Evolutionary conservation across 2,888 invertebrate species (phyloP).

Genomic region (Desoria tigrina): DNA sequence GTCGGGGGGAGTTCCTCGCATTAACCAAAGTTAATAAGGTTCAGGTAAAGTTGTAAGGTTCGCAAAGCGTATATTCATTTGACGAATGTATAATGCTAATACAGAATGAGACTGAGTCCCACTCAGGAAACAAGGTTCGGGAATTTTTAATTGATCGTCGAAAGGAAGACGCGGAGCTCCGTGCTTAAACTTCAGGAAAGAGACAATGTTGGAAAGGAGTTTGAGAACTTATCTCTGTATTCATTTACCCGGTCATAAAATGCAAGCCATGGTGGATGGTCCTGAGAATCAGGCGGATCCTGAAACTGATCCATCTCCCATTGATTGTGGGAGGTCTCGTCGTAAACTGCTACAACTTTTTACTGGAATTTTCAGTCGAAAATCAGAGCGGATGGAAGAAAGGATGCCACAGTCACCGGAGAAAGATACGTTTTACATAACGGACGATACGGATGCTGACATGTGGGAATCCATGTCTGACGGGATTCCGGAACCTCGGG

Average conservation of each 20-base stretch:
- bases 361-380: slow-evolving; percentile 48
- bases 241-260: slow-evolving; percentile 23
- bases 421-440: slow-evolving; percentile 41
- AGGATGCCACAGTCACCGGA: slow-evolving; percentile 26
- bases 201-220: slow-evolving; percentile 24
- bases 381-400: slow-evolving; percentile 34
- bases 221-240: slow-evolving; percentile 18
- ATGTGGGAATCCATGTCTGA: slow-evolving; percentile 34
- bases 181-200: too few relatives aligned
- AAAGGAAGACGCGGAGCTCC: too few relatives aligned
- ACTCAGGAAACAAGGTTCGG: too few relatives aligned
- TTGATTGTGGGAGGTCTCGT: slow-evolving; percentile 23
- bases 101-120: too few relatives aligned
- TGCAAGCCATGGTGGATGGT: slow-evolving; percentile 18
- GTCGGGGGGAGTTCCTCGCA: too few relatives aligned
- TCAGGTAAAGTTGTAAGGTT: too few relatives aligned
- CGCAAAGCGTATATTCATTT: too few relatives aligned
- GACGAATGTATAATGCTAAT: too few relatives aligned
- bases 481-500: slow-evolving; percentile 48
- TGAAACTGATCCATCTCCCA: slow-evolving; percentile 31
- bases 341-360: slow-evolving; percentile 49
- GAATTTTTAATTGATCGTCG: too few relatives aligned
- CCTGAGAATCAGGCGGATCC: slow-evolving; percentile 20
- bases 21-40: too few relatives aligned
- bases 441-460: slow-evolving; percentile 48